Base-by-base conservation (phyloP, 2,113 vertebrate species). In the Atherinomorus stipes region DNA sequence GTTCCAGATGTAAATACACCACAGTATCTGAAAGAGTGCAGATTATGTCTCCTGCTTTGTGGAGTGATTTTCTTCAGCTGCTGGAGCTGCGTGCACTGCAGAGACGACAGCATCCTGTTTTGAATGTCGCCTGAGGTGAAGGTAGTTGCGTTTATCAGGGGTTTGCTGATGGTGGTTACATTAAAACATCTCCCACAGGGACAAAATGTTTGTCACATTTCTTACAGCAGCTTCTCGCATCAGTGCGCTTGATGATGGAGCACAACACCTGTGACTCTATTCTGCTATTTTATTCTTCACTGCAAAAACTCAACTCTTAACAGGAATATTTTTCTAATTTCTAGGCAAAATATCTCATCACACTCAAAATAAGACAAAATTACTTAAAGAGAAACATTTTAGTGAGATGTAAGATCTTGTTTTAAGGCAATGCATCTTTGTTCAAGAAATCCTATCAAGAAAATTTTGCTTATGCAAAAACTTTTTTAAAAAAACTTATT, bases 151-250 rank as follows among this genome's bases (percentile, higher is more conserved):
- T 76, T 65, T 54, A 65, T 40, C 58, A 22, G 42, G n/a, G 28
- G 40, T 38, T 63, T 76, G 44, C 25, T 79, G 71, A 74, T 87
- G 80, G 45, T 83, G 77, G 49, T 80, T 61, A 70, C 45, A 67
- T 53, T 81, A 23, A 77, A 79, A 65, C 38, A 58, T 73, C 50
- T 88, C 85, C 74, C 85, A 76, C 66, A 71, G 79, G 85, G 77
- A 63, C 31, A 83, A 75, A 78, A n/a, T 78, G 67, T 84, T 86
- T 69, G 64, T 59, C 45, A 60, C 59, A 49, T 76, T 77, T 71
- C 64, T 45, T 65, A 34, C 44, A 57, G 16, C 4, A 22, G 51
- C 50, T 73, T 74, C 71, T 85, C 18, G 6, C 85, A 66, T 76
- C 16, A 52, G 54, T 58, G 76, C 57, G 38, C 60, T 74, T 84